Evolutionary conservation across 2,797 vertebrate genomes (phyloP), one percentile per base, ranked within the genome.

Genomic region (Lutjanus argentimaculatus): DNA sequence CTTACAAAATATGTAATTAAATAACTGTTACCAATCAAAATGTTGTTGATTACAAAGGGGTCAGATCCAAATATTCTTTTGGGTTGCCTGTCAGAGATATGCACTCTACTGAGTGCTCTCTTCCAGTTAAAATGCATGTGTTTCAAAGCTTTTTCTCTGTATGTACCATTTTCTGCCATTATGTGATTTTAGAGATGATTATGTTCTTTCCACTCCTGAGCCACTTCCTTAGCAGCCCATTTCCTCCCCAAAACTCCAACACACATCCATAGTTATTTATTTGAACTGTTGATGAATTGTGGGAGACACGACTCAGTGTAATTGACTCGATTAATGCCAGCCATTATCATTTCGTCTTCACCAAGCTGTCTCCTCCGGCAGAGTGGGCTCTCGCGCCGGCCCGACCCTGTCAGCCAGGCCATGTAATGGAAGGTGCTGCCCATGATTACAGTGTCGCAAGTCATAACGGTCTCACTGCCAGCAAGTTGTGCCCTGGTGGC

Each of bases 361-460:
- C 80, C 81, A 42, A 91, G 91, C 91, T 93, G 94, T 93, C 92
- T 92, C 86, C 86, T 72, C 72, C 40, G 36, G 83, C 80, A 78
- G 85, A 73, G 77, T 87, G 70, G 72, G 78, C 84, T 45, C 72
- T 89, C 85, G 59, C 14, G 67, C 84, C 59, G 86, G 84, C 12
- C 72, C 84, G 86, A 93, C 93, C 92, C 91, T 92, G 93, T 94
- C 94, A 92, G 90, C 87, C 89, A 66, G 88, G 88, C 89, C 90
- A 56, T 90, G 89, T 93, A 93, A 94, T 91, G 91, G 85, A 93
- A 93, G 93, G 92, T 92, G 88, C 90, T 91, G 92, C 88, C 90
- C 92, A 88, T 95, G 92, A 95, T 96, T 95, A 95, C 92, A 84
- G 85, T 95, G 95, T 95, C 95, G 87, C 90, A 90, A 95, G 90